These are phyloP conservation scores for Scartelaos histophorus DNA, from an alignment of 2,113 vertebrate species.

Conservation along the genomic window DNA sequence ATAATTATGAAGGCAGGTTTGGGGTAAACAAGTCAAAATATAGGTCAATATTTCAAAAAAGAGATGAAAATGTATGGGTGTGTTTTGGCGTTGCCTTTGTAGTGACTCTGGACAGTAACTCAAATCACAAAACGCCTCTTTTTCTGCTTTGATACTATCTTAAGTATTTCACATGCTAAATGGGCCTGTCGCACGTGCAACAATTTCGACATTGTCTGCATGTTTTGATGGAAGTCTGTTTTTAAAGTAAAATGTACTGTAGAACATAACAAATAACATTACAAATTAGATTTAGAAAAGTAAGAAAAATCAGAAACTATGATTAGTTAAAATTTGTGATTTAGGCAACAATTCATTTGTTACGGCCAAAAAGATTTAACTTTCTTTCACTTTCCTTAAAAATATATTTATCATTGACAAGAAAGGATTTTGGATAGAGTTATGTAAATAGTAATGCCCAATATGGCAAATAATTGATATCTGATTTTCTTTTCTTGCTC, in stretches of 20 bases:
- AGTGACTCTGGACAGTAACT: background rate
- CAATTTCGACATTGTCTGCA: background rate
- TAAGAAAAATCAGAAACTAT: too few species aligned
- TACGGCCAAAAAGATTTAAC: too few species aligned
- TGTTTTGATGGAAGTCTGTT: background rate
- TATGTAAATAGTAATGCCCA: too few species aligned
- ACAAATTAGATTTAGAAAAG: too few species aligned
- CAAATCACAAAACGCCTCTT: background rate
- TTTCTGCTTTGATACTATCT: background rate
- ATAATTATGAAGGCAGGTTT: constrained; percentile 35
- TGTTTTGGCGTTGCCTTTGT: constrained; percentile 11
- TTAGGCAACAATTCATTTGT: too few species aligned
- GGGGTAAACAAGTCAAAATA: constrained; percentile 49
- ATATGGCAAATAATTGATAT: background rate
- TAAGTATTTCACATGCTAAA: background rate
- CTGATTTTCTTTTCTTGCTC: background rate
- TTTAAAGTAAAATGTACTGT: too few species aligned
- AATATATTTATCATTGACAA: too few species aligned
- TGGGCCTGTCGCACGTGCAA: background rate
- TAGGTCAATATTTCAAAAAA: constrained; percentile 36
- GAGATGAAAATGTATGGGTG: background rate
- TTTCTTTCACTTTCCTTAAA: too few species aligned
- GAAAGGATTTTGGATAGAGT: too few species aligned
- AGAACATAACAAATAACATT: too few species aligned
- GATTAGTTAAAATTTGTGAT: too few species aligned